Conservation (phyloP, 2,888 invertebrate genomes). For the Hipparchia semele region DNA sequence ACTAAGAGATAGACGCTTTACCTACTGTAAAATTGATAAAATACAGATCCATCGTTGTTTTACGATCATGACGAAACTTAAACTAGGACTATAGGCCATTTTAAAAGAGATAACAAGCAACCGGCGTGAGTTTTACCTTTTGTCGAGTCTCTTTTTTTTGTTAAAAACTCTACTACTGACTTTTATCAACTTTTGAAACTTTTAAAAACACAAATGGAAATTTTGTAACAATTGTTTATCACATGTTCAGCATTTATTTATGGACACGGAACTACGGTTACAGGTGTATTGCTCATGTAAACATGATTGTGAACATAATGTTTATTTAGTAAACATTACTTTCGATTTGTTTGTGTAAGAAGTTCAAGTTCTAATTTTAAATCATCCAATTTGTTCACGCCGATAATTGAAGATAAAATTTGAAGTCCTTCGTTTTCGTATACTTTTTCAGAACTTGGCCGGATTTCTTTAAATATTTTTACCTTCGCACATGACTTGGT, state of each 20-base stretch:
- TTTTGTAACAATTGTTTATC: slow-evolving; percentile 9
- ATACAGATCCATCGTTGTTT: too few relatives aligned
- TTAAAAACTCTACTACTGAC: too few relatives aligned
- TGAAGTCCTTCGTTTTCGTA: neutral
- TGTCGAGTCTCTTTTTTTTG: too few relatives aligned
- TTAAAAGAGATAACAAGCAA: too few relatives aligned
- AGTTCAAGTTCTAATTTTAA: slow-evolving; percentile 3
- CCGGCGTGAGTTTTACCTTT: too few relatives aligned
- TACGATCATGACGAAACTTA: too few relatives aligned
- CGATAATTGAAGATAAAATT: neutral
- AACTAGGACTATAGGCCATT: too few relatives aligned
- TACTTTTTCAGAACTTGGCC: neutral
- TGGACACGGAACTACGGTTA: slow-evolving; percentile 46
- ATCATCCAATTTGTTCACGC: neutral
- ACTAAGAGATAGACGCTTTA: too few relatives aligned
- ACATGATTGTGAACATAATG: slow-evolving; percentile 26
- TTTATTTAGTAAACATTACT: slow-evolving; percentile 38
- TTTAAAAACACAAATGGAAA: neutral
- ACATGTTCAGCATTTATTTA: slow-evolving; percentile 44
- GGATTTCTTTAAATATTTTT: too few relatives aligned
- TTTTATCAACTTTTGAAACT: neutral
- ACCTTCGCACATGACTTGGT: too few relatives aligned
- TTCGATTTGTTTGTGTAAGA: slow-evolving; percentile 29
- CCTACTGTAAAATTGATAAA: too few relatives aligned
- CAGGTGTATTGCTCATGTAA: slow-evolving; percentile 37